Percentiles rank a stretch among this genome's conserved stretches.
Evolutionary conservation across 2,797 vertebrate species (phyloP).

Genomic region (Pseudomugil tenellus): DNA sequence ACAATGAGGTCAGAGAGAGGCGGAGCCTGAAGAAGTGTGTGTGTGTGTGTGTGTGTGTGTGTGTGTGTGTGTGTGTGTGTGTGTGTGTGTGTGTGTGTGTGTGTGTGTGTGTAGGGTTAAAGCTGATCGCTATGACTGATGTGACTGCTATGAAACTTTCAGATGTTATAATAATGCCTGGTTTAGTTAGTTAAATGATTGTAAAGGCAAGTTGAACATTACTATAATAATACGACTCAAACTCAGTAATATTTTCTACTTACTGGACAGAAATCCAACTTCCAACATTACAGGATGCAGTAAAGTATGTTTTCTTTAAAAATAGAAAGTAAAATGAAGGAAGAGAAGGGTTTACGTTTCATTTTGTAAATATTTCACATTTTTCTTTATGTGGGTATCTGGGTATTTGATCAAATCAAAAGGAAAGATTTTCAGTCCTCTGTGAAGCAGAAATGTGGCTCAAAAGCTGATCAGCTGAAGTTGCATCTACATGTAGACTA

Average conservation of each 20-base stretch:
- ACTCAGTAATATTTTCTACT: background rate
- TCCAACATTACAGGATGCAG: background rate
- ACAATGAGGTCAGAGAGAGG: conserved; percentile 73
- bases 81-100: background rate
- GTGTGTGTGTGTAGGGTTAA: conserved; percentile 8
- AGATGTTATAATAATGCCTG: conserved; percentile 17
- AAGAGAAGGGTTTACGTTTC: background rate
- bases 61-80: background rate
- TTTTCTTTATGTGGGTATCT: too few relatives aligned
- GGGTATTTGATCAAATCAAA: too few relatives aligned
- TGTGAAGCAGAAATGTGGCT: too few relatives aligned
- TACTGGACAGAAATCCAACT: background rate
- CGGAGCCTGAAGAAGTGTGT: conserved; percentile 56
- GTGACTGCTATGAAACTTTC: conserved; percentile 38
- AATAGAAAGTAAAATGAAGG: background rate
- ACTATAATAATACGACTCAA: background rate
- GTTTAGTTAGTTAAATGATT: conserved; percentile 20
- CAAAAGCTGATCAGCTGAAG: too few relatives aligned
- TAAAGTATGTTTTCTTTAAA: background rate
- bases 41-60: conserved; percentile 6
- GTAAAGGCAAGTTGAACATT: conserved; percentile 5
- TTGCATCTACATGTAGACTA: too few relatives aligned
- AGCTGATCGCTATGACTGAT: conserved; percentile 52
- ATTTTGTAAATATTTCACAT: too few relatives aligned
- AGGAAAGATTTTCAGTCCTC: too few relatives aligned